Percentiles rank a stretch among this genome's conserved stretches.
These are phyloP conservation scores for Merops nubicus DNA, from an alignment of 2,113 vertebrate genomes.

Conservation along the genomic window DNA sequence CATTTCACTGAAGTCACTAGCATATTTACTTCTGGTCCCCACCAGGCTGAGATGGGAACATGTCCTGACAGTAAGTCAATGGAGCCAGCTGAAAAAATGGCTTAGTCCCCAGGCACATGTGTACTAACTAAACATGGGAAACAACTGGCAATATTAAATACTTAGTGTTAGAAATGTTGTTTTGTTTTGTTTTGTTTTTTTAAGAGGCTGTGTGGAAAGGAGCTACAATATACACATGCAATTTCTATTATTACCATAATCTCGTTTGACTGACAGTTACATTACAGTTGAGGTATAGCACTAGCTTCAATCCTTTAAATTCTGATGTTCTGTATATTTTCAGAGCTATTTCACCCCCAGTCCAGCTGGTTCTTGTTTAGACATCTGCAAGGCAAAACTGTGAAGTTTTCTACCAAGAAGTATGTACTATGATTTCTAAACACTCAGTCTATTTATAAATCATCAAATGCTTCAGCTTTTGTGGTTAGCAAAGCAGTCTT, in stretches of 20 bases:
- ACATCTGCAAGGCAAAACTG: background rate
- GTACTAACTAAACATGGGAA: background rate
- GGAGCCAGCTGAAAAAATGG: background rate
- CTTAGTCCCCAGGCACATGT: too few relatives aligned
- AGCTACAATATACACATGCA: background rate
- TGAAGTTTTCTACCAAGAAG: background rate
- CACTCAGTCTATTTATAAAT: background rate
- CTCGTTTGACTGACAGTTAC: background rate
- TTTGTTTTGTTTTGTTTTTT: background rate
- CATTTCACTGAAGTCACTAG: background rate
- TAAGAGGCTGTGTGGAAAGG: background rate
- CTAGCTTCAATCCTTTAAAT: background rate
- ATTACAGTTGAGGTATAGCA: background rate
- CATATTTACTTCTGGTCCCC: background rate
- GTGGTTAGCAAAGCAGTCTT: background rate
- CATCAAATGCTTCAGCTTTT: background rate
- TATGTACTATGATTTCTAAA: background rate
- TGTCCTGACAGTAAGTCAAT: background rate
- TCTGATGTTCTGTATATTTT: background rate
- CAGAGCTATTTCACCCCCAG: background rate
- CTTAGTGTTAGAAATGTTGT: background rate
- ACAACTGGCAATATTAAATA: background rate
- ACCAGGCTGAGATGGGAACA: fast-evolving
- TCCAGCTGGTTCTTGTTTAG: background rate
- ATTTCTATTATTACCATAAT: background rate